phyloP scores from a whole-genome alignment of 2,113 vertebrate species.

The Colius striatus region DNA sequence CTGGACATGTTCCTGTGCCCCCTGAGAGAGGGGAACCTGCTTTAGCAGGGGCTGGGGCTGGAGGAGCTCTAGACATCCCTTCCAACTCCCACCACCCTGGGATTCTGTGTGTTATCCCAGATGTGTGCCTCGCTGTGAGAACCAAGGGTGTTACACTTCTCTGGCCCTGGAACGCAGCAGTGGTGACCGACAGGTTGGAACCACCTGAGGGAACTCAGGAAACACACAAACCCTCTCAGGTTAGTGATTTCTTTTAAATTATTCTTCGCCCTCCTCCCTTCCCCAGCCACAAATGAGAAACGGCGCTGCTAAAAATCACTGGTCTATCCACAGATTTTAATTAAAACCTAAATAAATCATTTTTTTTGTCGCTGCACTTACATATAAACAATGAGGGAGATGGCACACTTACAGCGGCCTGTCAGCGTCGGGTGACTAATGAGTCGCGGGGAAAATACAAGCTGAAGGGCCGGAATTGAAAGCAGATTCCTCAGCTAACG shows the following conservation, averaged over 20 bases:
- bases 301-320: slow-evolving; percentile 74
- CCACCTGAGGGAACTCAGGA: slow-evolving; percentile 26
- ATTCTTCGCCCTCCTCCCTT: rapidly evolving
- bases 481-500: slow-evolving; percentile 75
- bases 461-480: slow-evolving; percentile 66
- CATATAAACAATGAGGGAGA: slow-evolving; percentile 80
- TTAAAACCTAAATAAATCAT: slow-evolving; percentile 86
- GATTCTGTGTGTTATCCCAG: background rate
- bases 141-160: background rate
- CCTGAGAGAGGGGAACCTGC: no score
- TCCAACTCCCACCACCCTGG: no score
- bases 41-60: no score
- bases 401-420: slow-evolving; percentile 77
- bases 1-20: no score
- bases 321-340: slow-evolving; percentile 82
- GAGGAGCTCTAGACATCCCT: no score
- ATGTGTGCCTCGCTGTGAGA: background rate
- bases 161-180: background rate
- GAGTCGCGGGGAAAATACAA: slow-evolving; percentile 74
- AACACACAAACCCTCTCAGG: slow-evolving; percentile 39
- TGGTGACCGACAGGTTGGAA: slow-evolving; percentile 30
- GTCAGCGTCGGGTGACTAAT: slow-evolving; percentile 79
- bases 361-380: slow-evolving; percentile 70
- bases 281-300: slow-evolving; percentile 77
- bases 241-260: slow-evolving; percentile 50